Evolutionary conservation across 2,113 vertebrate genomes (phyloP), one percentile per base, ranked within the genome.

Genomic region (Pterocles burchelli): DNA sequence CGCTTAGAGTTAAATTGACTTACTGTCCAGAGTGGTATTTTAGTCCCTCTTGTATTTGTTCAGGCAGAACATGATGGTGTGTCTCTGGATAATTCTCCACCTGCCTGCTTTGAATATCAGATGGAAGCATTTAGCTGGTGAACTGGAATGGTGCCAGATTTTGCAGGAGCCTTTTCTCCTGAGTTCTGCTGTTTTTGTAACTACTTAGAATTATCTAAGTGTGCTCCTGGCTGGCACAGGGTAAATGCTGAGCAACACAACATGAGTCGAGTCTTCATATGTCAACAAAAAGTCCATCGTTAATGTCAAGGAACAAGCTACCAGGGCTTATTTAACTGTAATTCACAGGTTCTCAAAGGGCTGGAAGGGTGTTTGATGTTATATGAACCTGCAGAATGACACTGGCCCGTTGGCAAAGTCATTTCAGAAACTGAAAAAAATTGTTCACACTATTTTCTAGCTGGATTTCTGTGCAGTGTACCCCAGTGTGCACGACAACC

Each of bases 101-200:
- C 95, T 96, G 95, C 85, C 90, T 96, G 87, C 88, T 96, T 93
- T 93, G 84, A 78, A 88, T 96, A 87, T 97, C 91, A 93, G 52
- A 93, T 85, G 92, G 95, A 86, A 61, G 72, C 52, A 70, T 91
- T 87, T 82, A 49, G 75, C 70, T 84, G 66, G 46, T 45, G 74
- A 91, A 31, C 45, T 92, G 72, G 82, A 91, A 59, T 21, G 24
- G 28, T 41, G 74, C 90, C 91, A 89, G 25, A 71, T 92, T 77
- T 79, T 82, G 17, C 61, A 72, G 90, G 51, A 94, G 68, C 65
- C 28, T 92, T 93, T 96, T 68, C 90, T 92, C 79, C 45, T 3
- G 55, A 85, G 75, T 93, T 90, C 84, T 89, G 71, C 72, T 74
- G 62, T 5, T 85, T 90, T 82, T 85, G 38, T 95, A 95, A 41